Evolutionary conservation across 2,888 invertebrate genomes (phyloP).

Genomic region (Chymomyza fuscimana): DNA sequence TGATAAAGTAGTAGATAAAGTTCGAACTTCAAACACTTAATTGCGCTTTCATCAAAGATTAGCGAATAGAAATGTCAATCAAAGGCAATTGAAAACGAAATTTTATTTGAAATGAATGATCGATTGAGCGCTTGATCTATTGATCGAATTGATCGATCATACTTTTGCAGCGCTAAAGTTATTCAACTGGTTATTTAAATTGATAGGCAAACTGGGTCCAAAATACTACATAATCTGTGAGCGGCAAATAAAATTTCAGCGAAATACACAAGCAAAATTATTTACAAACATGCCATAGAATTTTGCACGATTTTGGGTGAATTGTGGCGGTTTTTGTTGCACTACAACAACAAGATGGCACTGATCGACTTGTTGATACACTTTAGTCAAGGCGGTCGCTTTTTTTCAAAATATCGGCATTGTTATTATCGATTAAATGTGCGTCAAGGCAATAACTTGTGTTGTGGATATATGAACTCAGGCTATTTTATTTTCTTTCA

Average conservation of each 20-base stretch:
- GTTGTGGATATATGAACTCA: no score
- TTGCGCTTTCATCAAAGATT: slow-evolving; percentile 51
- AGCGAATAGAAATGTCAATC: slow-evolving; percentile 25
- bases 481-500: no score
- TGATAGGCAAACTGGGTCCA: slow-evolving; percentile 9
- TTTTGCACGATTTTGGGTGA: slow-evolving; percentile 51
- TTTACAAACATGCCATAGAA: slow-evolving; percentile 35
- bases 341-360: background rate
- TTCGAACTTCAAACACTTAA: slow-evolving; percentile 19
- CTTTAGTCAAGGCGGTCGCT: no score
- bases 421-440: no score
- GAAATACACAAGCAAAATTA: background rate
- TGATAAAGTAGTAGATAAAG: background rate
- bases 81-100: background rate
- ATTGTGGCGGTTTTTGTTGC: slow-evolving; percentile 17
- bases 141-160: background rate
- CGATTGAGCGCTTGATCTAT: background rate
- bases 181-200: slow-evolving; percentile 34
- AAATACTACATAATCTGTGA: background rate
- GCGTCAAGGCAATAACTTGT: no score
- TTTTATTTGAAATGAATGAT: background rate
- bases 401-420: no score
- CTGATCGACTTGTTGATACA: no score
- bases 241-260: background rate
- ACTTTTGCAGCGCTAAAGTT: background rate